These are phyloP conservation scores for Panagrolaimus sp. DNA, from an alignment of 1,140 invertebrate species.

Conservation along the genomic window DNA sequence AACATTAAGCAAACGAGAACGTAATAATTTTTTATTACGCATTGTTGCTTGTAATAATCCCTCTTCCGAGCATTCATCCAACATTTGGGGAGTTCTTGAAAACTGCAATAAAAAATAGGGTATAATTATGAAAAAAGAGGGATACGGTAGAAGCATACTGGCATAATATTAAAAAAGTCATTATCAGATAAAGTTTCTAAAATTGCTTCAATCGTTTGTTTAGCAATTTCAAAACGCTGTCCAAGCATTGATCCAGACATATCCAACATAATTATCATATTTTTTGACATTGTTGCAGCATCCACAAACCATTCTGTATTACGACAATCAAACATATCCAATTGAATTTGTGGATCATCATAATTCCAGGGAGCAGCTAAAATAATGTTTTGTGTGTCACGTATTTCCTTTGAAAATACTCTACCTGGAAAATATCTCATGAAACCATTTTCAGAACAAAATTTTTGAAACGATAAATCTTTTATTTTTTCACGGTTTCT, in stretches of 20 bases:
- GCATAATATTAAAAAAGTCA: constrained; percentile 88
- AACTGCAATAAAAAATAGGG: constrained; percentile 60
- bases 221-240: constrained; percentile 81
- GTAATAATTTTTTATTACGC: constrained; percentile 60
- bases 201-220: constrained; percentile 78
- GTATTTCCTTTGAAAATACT: background rate
- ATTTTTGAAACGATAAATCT: constrained; percentile 58
- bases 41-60: constrained; percentile 62
- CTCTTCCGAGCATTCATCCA: constrained; percentile 58
- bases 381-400: constrained; percentile 21
- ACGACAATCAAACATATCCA: constrained; percentile 58
- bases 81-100: constrained; percentile 59
- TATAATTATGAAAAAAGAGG: constrained; percentile 55
- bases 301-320: constrained; percentile 71
- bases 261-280: constrained; percentile 90
- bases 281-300: constrained; percentile 92
- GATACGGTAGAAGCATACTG: constrained; percentile 60
- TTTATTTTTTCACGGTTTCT: constrained; percentile 53
- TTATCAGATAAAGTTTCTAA: constrained; percentile 93
- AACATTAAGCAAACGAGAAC: constrained; percentile 62
- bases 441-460: constrained; percentile 57
- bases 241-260: constrained; percentile 95
- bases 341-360: constrained; percentile 42
- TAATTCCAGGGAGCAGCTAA: constrained; percentile 55
- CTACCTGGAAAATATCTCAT: constrained; percentile 56